Conservation (phyloP, 2,888 invertebrate species). For the Rhabditoides inermis region DNA sequence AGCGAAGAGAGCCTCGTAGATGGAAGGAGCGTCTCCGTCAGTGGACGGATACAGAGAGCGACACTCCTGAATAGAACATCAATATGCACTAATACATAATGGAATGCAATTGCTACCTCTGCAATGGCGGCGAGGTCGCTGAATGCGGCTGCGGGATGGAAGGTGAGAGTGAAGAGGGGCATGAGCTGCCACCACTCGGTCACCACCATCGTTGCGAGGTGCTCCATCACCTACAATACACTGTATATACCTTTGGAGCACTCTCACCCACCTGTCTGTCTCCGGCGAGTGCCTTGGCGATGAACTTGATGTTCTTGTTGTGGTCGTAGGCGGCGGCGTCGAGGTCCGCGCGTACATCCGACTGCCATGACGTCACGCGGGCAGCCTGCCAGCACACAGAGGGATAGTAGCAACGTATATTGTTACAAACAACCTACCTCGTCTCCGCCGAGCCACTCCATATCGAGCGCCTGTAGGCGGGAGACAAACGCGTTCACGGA, state of each 20-base stretch:
- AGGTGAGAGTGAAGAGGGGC: slow-evolving; percentile 2
- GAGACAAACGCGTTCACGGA: not conserved
- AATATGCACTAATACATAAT: not conserved
- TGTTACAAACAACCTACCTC: not conserved
- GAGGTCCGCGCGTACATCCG: not conserved
- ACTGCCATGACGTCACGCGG: not conserved
- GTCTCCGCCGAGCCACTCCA: not conserved
- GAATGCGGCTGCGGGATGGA: not conserved
- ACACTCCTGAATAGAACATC: not conserved
- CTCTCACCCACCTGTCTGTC: not conserved
- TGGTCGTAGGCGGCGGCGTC: not conserved
- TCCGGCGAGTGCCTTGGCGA: not conserved
- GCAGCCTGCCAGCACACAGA: not conserved
- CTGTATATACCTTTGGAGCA: not conserved
- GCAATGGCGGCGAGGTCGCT: not conserved
- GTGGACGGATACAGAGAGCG: slow-evolving; percentile 1
- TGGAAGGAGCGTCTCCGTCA: not conserved
- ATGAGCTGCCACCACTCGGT: slow-evolving; percentile 7
- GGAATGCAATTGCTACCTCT: not conserved
- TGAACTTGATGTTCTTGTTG: not conserved
- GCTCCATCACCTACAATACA: not conserved
- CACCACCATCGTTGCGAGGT: not conserved
- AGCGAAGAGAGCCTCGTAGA: not conserved
- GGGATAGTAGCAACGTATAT: not conserved
- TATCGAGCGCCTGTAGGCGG: not conserved